Conservation (phyloP, 2,113 vertebrate genomes). For the Corvus moneduloides region DNA sequence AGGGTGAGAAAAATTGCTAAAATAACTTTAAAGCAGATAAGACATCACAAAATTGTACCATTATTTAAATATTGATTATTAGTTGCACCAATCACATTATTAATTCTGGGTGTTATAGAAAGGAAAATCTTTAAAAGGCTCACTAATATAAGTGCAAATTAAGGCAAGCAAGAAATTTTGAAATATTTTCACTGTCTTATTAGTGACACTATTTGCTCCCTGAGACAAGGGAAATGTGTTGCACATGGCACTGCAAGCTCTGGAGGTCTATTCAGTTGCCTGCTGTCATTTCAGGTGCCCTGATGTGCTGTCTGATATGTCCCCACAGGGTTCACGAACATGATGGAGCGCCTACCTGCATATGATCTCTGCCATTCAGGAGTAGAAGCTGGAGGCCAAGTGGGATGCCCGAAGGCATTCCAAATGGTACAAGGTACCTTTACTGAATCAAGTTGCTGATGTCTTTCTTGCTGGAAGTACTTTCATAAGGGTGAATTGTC, state of each 20-base stretch:
- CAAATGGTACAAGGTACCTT: neutral
- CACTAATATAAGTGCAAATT: neutral
- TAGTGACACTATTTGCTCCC: neutral
- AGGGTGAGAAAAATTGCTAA: neutral
- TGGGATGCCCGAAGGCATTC: neutral
- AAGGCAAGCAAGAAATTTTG: neutral
- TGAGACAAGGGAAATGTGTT: neutral
- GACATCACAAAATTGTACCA: neutral
- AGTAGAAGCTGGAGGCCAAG: neutral
- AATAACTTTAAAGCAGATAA: neutral
- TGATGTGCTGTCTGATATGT: neutral
- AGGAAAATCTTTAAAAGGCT: neutral
- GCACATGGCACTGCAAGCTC: neutral
- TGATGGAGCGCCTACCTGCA: neutral
- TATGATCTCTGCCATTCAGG: constrained; percentile 8
- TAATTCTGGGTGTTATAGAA: neutral
- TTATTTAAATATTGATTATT: neutral
- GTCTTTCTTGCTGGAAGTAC: neutral
- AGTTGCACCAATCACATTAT: neutral
- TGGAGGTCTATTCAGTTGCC: neutral
- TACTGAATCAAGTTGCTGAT: neutral
- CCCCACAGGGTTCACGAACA: neutral
- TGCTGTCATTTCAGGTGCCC: neutral
- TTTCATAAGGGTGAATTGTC: neutral
- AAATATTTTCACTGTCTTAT: neutral